Base-by-base conservation (phyloP, 2,113 vertebrate species). In the Callocephalon fimbriatum region DNA sequence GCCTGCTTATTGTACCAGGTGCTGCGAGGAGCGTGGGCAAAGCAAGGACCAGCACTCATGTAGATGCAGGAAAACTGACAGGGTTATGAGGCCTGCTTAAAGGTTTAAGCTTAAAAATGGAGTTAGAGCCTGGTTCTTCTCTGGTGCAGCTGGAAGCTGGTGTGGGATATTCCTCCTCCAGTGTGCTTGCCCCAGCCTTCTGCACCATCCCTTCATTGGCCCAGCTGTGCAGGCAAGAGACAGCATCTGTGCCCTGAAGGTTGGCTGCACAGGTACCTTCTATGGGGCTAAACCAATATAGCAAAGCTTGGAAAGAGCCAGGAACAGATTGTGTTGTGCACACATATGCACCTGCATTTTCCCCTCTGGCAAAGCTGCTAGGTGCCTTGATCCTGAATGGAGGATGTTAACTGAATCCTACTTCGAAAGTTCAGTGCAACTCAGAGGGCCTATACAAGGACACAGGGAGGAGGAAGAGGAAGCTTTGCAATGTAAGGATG, bases 141-240 rank as follows among this genome's bases (percentile, higher is more conserved):
- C 31, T 56, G 40, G 26, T 1, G 2, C 18, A n/a, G 40, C 44
- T 37, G 15, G 48, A 93, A 82, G 31, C 7, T 3, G 6, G 13
- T 50, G 38, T 10, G 32, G 67, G 37, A 15, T 73, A 35, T 38
- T 75, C 29, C 29, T 71, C 25, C 53, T 15, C 19, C 4, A 0
- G 2, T 35, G 13, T 47, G 62, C 56, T 82, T 9, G 0, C 42
- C 37, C 25, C 44, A 65, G 1, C 18, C 38, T 27, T 68, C 70
- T 81, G 45, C 68, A 53, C 63, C 0, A 0, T n/a, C 31, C 38
- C 23, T 72, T 82, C 0, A 0, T 26, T 2, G 5, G 50, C 32
- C n/a, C n/a, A 56, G 32, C 21, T 0, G 0, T 6, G 61, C 12
- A 25, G 79, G 7, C 0, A 2, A 73, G 31, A 25, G 27, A 23